phyloP scores from a whole-genome alignment of 2,113 vertebrate species.

The Strigops habroptila region DNA sequence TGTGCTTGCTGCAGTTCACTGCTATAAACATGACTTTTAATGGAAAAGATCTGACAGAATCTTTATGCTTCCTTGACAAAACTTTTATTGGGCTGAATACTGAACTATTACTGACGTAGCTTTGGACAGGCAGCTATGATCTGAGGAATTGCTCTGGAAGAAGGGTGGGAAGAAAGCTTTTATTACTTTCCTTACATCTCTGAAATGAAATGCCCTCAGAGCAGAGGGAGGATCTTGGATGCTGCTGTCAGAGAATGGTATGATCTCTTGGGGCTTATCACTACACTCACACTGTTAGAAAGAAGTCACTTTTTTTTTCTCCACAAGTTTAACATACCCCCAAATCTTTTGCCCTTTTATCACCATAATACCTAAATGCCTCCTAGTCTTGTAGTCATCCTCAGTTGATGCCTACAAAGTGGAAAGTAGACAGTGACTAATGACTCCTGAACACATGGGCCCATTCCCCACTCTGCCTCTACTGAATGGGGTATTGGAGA shows the following conservation, averaged over 20 bases:
- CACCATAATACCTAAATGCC: not conserved
- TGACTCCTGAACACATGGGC: not conserved
- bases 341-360: not conserved
- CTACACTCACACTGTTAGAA: not conserved
- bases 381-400: not conserved
- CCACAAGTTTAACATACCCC: not conserved
- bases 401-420: not conserved
- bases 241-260: not conserved
- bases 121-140: slow-evolving; percentile 27
- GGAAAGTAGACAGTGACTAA: not conserved
- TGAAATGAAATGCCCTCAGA: slow-evolving; percentile 25
- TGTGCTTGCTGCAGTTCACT: not conserved
- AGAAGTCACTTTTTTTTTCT: not conserved
- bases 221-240: not conserved
- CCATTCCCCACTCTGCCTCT: not conserved
- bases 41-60: slow-evolving; percentile 47
- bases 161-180: slow-evolving; percentile 5
- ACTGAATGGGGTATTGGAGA: not conserved
- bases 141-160: slow-evolving; percentile 27
- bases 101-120: slow-evolving; percentile 12
- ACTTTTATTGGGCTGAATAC: slow-evolving; percentile 57
- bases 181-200: not conserved
- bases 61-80: slow-evolving; percentile 44
- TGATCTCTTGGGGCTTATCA: not conserved
- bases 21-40: slow-evolving; percentile 50